Conservation (phyloP, 2,888 invertebrate species). For the Thymelicus sylvestris region DNA sequence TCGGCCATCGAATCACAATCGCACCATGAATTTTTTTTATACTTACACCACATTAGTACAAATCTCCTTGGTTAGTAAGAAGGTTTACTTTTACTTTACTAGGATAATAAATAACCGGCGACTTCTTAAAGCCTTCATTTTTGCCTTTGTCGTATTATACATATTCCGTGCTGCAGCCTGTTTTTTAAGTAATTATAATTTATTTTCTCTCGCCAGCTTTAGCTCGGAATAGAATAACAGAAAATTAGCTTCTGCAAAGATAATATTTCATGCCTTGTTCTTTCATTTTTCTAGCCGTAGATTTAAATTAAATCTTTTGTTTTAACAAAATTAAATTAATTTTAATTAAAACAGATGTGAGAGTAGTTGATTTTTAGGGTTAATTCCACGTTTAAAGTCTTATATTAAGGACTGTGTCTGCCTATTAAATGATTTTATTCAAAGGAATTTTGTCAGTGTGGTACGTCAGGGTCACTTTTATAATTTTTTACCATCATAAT, state of each 20-base stretch:
- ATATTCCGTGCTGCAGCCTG: constrained; percentile 20
- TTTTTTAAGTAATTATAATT: constrained; percentile 33
- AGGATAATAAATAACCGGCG: constrained; percentile 8
- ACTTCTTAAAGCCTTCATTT: constrained; percentile 24
- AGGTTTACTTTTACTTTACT: neutral
- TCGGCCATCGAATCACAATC: too few species aligned
- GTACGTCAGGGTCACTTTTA: too few species aligned
- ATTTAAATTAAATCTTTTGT: constrained; percentile 24
- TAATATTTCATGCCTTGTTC: constrained; percentile 14
- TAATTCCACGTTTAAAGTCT: neutral
- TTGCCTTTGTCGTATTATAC: constrained; percentile 27
- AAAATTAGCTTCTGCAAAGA: constrained; percentile 23
- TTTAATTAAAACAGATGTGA: neutral
- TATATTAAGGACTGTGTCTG: too few species aligned
- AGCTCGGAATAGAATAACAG: constrained; percentile 16
- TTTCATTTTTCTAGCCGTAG: constrained; percentile 13
- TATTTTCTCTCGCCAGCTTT: constrained; percentile 24
- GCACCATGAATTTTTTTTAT: too few species aligned
- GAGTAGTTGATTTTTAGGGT: neutral
- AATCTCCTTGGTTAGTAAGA: too few species aligned
- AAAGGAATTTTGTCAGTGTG: too few species aligned
- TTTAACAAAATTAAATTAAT: too few species aligned
- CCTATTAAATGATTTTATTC: too few species aligned
- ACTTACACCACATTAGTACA: too few species aligned
- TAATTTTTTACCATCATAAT: too few species aligned